A percentile compares a stretch with the other conserved stretches of the same genome.
phyloP scores from a whole-genome alignment of 2,888 invertebrate genomes.

The Ditylenchus weischeri region DNA sequence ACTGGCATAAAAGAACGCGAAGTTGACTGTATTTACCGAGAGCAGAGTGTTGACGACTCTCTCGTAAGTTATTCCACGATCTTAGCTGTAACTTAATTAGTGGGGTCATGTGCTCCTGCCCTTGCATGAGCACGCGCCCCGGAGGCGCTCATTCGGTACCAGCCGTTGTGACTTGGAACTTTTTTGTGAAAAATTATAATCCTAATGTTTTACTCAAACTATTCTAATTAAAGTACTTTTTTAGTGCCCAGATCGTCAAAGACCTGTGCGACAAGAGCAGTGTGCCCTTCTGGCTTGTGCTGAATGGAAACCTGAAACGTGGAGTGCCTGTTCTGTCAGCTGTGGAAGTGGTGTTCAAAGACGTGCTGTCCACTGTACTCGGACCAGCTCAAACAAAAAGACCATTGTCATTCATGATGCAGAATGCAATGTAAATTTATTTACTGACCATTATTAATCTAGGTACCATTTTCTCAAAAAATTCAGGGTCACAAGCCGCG shows the following conservation, averaged over 20 bases:
- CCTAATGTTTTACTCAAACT: no score
- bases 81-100: no score
- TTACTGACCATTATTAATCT: neutral
- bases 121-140: no score
- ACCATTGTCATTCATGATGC: constrained; percentile 13
- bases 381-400: constrained; percentile 14
- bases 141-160: no score
- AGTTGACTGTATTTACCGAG: constrained; percentile 52
- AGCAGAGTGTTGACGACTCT: constrained; percentile 53
- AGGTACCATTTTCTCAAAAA: neutral
- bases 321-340: constrained; percentile 55
- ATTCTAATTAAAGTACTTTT: no score
- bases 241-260: constrained; percentile 29
- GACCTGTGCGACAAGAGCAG: constrained; percentile 40
- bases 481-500: constrained; percentile 27
- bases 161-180: no score
- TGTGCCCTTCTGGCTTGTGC: constrained; percentile 50
- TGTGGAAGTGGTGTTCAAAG: constrained; percentile 56
- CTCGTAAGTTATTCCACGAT: constrained; percentile 22
- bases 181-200: no score
- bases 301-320: constrained; percentile 48
- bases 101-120: no score
- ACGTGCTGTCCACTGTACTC: constrained; percentile 46
- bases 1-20: constrained; percentile 45
- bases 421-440: constrained; percentile 16